These are phyloP conservation scores for Elephas maximus DNA, from an alignment of 2,113 vertebrate species.

Conservation along the genomic window DNA sequence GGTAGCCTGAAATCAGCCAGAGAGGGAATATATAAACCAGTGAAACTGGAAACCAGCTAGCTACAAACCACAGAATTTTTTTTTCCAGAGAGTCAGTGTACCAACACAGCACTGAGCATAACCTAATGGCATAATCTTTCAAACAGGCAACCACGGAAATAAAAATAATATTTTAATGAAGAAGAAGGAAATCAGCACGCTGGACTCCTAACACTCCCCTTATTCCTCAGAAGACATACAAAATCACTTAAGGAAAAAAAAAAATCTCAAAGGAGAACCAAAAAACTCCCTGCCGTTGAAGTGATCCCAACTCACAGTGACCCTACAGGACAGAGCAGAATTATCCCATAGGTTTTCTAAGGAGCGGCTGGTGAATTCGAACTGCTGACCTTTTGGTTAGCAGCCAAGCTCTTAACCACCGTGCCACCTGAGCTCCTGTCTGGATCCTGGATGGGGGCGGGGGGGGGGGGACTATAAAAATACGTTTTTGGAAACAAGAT, in stretches of 20 bases:
- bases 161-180: background rate
- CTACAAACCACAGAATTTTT: background rate
- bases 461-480: background rate
- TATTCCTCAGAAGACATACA: background rate
- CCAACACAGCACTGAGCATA: background rate
- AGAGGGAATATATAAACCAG: background rate
- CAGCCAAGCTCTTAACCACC: too few relatives aligned
- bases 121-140: background rate
- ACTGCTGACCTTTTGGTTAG: too few relatives aligned
- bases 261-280: background rate
- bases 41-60: background rate
- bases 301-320: too few relatives aligned
- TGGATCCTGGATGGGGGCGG: background rate
- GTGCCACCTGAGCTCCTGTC: background rate
- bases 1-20: background rate
- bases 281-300: too few relatives aligned
- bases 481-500: constrained; percentile 9
- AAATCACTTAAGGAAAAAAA: background rate
- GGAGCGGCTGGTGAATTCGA: too few relatives aligned
- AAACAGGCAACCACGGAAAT: constrained; percentile 11
- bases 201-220: background rate
- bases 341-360: too few relatives aligned
- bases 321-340: too few relatives aligned
- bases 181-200: background rate
- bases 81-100: background rate